Evolutionary conservation across 2,113 vertebrate species (phyloP).

Genomic region (Axis porcinus): DNA sequence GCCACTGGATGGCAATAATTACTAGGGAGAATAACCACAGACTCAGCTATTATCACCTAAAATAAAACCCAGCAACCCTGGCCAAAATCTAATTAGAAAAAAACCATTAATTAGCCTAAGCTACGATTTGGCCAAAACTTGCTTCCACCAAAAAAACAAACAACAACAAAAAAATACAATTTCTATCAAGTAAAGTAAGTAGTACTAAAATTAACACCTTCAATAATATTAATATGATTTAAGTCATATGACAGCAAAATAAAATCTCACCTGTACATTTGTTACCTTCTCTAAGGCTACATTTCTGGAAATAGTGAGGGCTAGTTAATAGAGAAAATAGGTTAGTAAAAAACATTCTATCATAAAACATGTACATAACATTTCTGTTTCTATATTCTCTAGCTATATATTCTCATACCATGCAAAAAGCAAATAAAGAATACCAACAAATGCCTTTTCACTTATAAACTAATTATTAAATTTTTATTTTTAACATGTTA

Average conservation of each 20-base stretch:
- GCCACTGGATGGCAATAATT: slow-evolving; percentile 50
- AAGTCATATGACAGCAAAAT: not conserved
- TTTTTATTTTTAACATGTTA: slow-evolving; percentile 11
- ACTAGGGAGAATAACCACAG: slow-evolving; percentile 9
- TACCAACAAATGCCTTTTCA: not conserved
- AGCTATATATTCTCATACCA: not conserved
- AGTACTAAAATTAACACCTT: not conserved
- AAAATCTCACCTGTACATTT: slow-evolving; percentile 6
- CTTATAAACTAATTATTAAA: not conserved
- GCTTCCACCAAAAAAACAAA: not conserved
- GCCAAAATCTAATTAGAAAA: slow-evolving; percentile 42
- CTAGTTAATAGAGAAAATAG: not conserved
- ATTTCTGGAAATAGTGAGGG: not conserved
- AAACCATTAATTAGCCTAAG: slow-evolving; percentile 4
- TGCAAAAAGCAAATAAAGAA: not conserved
- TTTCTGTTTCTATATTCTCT: slow-evolving; percentile 10
- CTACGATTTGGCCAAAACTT: not conserved
- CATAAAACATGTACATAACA: not conserved
- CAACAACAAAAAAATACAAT: not conserved
- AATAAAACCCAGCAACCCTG: not conserved
- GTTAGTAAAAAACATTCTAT: slow-evolving; percentile 8
- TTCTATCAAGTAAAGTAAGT: not conserved
- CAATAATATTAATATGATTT: slow-evolving; percentile 4
- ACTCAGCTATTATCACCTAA: not conserved
- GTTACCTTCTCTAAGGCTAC: not conserved